phyloP scores from a whole-genome alignment of 1,140 invertebrate species.

The Euwallacea fornicatus region DNA sequence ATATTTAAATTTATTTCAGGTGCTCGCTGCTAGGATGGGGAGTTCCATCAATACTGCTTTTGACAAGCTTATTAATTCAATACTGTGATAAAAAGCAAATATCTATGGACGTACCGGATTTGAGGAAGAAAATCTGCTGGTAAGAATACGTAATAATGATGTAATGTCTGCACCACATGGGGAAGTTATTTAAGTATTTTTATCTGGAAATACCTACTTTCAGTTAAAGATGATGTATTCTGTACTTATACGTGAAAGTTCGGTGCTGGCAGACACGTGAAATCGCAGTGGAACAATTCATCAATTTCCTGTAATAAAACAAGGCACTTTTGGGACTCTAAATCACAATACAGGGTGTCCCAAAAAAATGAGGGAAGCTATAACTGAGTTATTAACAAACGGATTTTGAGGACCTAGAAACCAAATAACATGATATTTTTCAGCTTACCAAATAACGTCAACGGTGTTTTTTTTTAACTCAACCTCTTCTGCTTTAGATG shows the following conservation, averaged over 20 bases:
- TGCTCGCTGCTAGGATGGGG: slow-evolving; percentile 53
- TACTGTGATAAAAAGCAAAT: slow-evolving; percentile 50
- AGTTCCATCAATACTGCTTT: slow-evolving; percentile 46
- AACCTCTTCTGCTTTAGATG: too few relatives aligned
- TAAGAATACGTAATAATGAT: slow-evolving; percentile 38
- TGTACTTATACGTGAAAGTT: neutral
- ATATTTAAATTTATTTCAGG: slow-evolving; percentile 37
- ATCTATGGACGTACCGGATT: slow-evolving; percentile 45
- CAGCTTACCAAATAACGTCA: too few relatives aligned
- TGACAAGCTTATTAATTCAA: slow-evolving; percentile 47
- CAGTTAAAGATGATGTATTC: neutral
- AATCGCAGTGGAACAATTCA: neutral
- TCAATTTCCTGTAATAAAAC: neutral
- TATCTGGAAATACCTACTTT: too few relatives aligned
- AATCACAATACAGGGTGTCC: too few relatives aligned
- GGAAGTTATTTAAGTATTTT: neutral
- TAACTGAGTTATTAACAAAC: too few relatives aligned
- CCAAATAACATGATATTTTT: too few relatives aligned
- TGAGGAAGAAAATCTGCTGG: slow-evolving; percentile 51
- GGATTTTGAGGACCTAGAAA: too few relatives aligned
- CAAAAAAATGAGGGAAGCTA: too few relatives aligned
- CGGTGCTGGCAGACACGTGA: neutral
- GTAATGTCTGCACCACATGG: neutral
- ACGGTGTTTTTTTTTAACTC: too few relatives aligned
- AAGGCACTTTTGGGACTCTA: too few relatives aligned